Evolutionary conservation across 2,797 vertebrate species (phyloP).

Genomic region (Gila robusta): DNA sequence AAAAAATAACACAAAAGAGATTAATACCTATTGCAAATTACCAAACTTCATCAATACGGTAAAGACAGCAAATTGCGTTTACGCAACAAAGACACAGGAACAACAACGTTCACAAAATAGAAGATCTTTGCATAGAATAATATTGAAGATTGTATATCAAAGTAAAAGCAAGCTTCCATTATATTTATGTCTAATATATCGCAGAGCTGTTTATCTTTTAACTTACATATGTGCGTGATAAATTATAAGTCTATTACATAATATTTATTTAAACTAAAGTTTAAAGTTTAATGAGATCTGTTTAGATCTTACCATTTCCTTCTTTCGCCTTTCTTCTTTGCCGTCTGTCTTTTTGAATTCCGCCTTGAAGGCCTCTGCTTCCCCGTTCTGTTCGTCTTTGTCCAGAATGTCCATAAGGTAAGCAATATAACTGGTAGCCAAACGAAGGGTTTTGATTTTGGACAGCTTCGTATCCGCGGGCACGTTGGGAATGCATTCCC

Average conservation of each 20-base stretch:
- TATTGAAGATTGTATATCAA: background rate
- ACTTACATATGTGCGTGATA: background rate
- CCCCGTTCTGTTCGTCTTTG: constrained; percentile 94
- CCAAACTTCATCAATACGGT: background rate
- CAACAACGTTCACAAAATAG: background rate
- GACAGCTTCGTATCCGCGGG: constrained; percentile 98
- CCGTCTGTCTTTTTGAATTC: constrained; percentile 96
- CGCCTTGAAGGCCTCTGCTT: constrained; percentile 97
- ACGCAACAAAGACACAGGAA: background rate
- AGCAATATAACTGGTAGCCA: constrained; percentile 98
- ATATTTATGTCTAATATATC: background rate
- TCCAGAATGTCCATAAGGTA: constrained; percentile 99
- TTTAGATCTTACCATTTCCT: constrained; percentile 86
- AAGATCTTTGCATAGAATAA: background rate
- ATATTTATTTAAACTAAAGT: background rate
- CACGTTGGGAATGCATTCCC: constrained; percentile 98
- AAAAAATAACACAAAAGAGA: constrained; percentile 46
- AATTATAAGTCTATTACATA: background rate
- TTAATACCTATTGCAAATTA: constrained; percentile 26
- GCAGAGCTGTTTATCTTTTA: background rate
- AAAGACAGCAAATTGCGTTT: background rate
- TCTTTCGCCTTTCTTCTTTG: constrained; percentile 95
- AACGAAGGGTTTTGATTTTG: constrained; percentile 95
- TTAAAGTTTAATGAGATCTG: background rate
- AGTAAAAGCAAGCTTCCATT: background rate